Base-by-base conservation (phyloP, 2,113 vertebrate species). In the Gorsachius goisagi region DNA sequence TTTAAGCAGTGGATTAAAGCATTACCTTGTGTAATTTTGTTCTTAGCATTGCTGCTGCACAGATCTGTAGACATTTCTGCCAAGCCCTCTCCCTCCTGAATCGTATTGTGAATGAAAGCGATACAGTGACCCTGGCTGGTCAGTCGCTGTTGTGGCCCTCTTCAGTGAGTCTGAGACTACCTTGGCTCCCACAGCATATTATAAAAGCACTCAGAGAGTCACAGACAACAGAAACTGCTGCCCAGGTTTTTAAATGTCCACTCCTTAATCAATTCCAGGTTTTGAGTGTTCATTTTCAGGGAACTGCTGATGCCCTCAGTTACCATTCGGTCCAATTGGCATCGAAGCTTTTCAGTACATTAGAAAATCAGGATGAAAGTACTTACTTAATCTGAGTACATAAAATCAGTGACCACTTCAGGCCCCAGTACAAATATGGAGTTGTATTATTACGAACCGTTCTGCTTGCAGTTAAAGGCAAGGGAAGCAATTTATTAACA, bases 361-460 rank as follows among this genome's bases (percentile, higher is more conserved):
- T 85, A 92, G 44, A 85, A 88, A 97, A 86, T 86, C 85, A 90
- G 64, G n/a, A 67, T 63, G 73, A 87, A 84, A 89, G 85, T 75
- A 71, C 83, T 91, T 87, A 90, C 64, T 94, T 94, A 93, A 83
- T 88, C 58, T 83, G 90, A 96, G 76, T 86, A 60, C 64, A 66
- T 90, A 84, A 94, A 93, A 92, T 83, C 79, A 56, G 85, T 55
- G 79, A 79, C 32, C 68, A 90, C 67, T 95, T 93, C 88, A 95
- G 88, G 77, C 62, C 32, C 71, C 45, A 47, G 13, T 50, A 72
- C 59, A 88, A 66, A 73, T 63, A 85, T 1, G 5, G 71, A 95
- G 68, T 52, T 89, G 26, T 68, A 52, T 88, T 91, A 76, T 77
- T 80, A 77, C 39, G 71, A 80, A 83, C 49, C 0, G 0, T 80